Percentiles rank a stretch among this genome's conserved stretches.
Evolutionary conservation across 2,113 vertebrate genomes (phyloP).

Genomic region (Perognathus longimembris): DNA sequence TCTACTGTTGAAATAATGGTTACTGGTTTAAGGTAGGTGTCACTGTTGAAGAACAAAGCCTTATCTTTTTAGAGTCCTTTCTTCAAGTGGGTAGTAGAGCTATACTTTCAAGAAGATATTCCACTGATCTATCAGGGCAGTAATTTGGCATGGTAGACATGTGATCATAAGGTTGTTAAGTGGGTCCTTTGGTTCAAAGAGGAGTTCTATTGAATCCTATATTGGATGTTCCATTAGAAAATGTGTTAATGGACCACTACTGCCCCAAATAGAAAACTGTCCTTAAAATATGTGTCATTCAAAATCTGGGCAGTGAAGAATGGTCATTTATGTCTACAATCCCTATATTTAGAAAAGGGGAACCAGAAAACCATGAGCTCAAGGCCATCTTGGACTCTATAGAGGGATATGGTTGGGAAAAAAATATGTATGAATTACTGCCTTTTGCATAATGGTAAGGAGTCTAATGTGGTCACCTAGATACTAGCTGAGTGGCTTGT

Average conservation of each 20-base stretch:
- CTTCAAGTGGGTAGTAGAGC: neutral
- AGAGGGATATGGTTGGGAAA: too few relatives aligned
- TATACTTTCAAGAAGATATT: neutral
- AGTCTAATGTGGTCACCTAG: neutral
- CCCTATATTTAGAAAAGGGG: neutral
- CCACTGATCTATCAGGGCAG: neutral
- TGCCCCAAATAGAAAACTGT: neutral
- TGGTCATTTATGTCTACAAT: neutral
- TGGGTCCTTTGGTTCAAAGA: neutral
- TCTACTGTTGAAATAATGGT: neutral
- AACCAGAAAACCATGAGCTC: neutral
- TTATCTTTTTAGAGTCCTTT: neutral
- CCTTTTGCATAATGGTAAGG: neutral
- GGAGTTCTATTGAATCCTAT: neutral
- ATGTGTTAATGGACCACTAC: neutral
- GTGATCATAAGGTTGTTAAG: too few relatives aligned
- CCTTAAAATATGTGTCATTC: neutral
- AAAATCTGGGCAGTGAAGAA: neutral
- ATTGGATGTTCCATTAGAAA: neutral
- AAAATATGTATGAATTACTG: too few relatives aligned
- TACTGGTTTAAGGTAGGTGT: neutral
- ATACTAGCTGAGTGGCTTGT: neutral
- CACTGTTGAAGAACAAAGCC: accelerated
- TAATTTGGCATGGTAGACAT: too few relatives aligned
- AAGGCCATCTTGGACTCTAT: too few relatives aligned